Conservation (phyloP, 2,888 invertebrate genomes). For the Chrysolina oricalcia region DNA sequence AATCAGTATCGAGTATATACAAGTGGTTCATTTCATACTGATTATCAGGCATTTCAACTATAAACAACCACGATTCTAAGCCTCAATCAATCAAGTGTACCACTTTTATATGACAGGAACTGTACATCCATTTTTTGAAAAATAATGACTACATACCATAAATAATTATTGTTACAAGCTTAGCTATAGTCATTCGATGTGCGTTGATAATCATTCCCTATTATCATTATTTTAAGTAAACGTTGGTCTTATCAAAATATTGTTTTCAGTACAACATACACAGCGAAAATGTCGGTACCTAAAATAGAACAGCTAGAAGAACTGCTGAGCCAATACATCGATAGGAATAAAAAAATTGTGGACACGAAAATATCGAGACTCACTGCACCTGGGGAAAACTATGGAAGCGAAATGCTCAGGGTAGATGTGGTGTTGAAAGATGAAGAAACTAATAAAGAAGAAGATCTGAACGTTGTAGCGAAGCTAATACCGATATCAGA, state of each 20-base stretch:
- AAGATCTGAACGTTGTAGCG: conserved; percentile 65
- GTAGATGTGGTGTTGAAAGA: conserved; percentile 50
- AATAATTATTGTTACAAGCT: too few species aligned
- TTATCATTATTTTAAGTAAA: neutral
- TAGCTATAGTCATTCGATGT: neutral
- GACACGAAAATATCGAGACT: conserved; percentile 62
- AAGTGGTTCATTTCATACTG: too few species aligned
- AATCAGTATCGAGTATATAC: too few species aligned
- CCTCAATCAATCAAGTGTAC: too few species aligned
- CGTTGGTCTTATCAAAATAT: neutral
- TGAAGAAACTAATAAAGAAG: conserved; percentile 6
- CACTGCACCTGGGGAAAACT: conserved; percentile 75
- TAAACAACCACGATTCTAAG: too few species aligned
- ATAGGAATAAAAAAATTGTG: conserved; percentile 20
- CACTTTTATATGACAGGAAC: too few species aligned
- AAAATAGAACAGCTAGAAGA: conserved; percentile 35
- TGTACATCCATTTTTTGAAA: too few species aligned
- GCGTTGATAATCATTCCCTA: neutral
- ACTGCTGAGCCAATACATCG: conserved; percentile 20
- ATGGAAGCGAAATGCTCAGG: conserved; percentile 74
- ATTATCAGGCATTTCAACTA: too few species aligned
- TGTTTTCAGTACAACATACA: neutral
- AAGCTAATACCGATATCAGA: conserved; percentile 47
- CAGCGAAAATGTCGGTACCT: conserved; percentile 22
- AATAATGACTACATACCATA: too few species aligned